Percentiles rank a stretch among this genome's conserved stretches.
Evolutionary conservation across 2,797 vertebrate species (phyloP).

Genomic region (Calcarius lapponicus): DNA sequence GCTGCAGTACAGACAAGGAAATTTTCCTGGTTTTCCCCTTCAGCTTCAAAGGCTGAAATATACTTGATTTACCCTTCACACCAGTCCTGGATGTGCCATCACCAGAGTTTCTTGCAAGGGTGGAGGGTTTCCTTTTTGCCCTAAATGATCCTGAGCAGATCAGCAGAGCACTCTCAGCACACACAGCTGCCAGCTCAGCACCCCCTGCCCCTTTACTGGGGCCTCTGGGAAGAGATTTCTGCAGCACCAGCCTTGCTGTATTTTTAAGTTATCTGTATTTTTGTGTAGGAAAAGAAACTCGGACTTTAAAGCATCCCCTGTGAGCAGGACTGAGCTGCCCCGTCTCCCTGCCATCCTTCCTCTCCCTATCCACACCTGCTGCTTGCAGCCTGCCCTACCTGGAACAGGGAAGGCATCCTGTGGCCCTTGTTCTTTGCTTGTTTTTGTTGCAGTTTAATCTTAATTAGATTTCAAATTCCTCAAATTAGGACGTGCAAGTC

Average conservation of each 20-base stretch:
- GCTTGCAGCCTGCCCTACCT: background rate
- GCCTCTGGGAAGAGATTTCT: background rate
- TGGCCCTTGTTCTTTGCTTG: background rate
- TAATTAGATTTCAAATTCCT: background rate
- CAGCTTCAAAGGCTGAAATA: background rate
- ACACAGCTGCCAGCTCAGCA: background rate
- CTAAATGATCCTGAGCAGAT: background rate
- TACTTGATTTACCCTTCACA: background rate
- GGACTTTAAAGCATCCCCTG: rapidly evolving
- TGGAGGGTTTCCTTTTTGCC: background rate
- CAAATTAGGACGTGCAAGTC: background rate
- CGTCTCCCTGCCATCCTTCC: background rate
- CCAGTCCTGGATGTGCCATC: background rate
- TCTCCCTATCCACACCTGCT: background rate
- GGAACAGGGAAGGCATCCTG: background rate
- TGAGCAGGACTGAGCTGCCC: background rate
- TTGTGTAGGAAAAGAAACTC: background rate
- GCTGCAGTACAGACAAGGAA: background rate
- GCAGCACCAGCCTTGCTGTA: background rate
- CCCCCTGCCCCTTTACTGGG: background rate
- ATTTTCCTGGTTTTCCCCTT: background rate
- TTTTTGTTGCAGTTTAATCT: background rate
- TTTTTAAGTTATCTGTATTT: background rate
- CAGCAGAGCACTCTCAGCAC: background rate
- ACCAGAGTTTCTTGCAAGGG: background rate